phyloP scores from a whole-genome alignment of 2,797 vertebrate species.

The Avahi laniger region DNA sequence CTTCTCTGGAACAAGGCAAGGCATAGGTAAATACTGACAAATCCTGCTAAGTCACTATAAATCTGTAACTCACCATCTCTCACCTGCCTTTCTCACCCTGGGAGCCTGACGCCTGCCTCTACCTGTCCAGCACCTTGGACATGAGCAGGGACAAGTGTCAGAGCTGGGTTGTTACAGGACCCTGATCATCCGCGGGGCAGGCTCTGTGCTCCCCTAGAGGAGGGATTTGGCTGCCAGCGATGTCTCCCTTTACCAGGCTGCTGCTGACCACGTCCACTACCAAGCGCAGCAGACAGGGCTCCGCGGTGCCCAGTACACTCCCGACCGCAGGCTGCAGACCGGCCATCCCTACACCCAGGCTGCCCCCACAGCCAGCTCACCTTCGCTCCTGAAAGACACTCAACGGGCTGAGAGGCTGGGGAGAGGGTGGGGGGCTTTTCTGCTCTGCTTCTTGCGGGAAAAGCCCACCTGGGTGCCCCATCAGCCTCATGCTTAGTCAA shows the following conservation, averaged over 20 bases:
- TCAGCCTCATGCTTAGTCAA: background rate
- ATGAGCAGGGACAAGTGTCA: background rate
- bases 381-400: background rate
- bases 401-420: background rate
- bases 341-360: background rate
- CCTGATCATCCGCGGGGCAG: background rate
- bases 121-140: background rate
- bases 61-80: background rate
- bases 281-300: background rate
- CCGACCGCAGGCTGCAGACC: background rate
- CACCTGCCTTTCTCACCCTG: background rate
- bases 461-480: background rate
- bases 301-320: background rate
- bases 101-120: background rate
- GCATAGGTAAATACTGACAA: background rate
- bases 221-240: background rate
- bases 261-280: background rate
- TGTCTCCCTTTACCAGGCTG: background rate
- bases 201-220: background rate
- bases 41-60: background rate
- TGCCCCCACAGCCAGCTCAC: background rate
- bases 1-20: background rate
- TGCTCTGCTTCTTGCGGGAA: background rate
- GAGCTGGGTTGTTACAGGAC: background rate
- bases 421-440: background rate